These are phyloP conservation scores for Harpegnathos saltator DNA, from an alignment of 1,140 invertebrate species.

Conservation along the genomic window DNA sequence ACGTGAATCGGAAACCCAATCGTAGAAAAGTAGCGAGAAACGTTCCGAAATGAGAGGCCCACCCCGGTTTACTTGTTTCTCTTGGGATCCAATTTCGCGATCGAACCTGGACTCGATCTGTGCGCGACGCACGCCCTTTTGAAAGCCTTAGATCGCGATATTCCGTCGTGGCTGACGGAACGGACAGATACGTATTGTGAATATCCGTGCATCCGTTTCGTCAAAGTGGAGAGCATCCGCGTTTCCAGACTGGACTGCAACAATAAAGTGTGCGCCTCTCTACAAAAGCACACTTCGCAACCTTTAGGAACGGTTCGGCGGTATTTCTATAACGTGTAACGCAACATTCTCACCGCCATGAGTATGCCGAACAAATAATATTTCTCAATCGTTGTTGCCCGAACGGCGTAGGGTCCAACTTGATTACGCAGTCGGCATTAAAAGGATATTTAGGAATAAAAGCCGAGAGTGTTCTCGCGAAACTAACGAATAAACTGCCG, in stretches of 20 bases:
- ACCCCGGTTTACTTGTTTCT: constrained; percentile 49
- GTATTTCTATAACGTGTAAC: not conserved
- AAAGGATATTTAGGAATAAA: not conserved
- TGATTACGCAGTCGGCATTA: not conserved
- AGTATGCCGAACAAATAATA: not conserved
- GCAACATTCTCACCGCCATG: not conserved
- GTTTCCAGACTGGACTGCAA: not conserved
- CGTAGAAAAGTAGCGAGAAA: constrained; percentile 62
- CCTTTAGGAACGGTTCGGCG: not conserved
- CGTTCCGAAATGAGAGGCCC: constrained; percentile 41
- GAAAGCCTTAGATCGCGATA: not conserved
- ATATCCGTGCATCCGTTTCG: not conserved
- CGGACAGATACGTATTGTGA: not conserved
- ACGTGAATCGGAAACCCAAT: constrained; percentile 58
- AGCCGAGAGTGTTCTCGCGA: too few relatives aligned
- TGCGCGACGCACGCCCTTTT: not conserved
- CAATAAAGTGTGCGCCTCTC: not conserved
- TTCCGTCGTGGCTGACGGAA: not conserved
- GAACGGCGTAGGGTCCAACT: not conserved
- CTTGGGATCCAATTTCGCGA: constrained; percentile 39
- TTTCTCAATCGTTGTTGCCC: not conserved
- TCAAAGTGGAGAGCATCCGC: not conserved
- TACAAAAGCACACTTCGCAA: too few relatives aligned
- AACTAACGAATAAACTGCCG: too few relatives aligned
- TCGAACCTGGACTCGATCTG: constrained; percentile 42